A percentile compares a stretch with the other conserved stretches of the same genome.
Conservation (phyloP, 2,888 invertebrate species). For the Subacronicta megacephala region DNA sequence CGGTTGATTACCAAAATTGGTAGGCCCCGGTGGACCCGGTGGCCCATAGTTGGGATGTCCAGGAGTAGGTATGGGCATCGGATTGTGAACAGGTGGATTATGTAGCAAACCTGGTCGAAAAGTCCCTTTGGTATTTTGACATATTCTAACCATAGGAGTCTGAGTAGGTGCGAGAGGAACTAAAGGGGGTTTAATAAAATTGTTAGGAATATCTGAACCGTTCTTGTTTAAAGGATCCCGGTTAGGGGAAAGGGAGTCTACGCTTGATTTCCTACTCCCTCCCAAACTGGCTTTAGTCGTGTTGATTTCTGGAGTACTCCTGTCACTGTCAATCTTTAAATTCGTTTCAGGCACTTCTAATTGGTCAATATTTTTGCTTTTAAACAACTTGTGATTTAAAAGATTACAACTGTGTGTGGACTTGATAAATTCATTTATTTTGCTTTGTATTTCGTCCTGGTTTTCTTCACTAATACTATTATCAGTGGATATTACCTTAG, state of each 20-base stretch:
- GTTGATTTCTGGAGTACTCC: conserved; percentile 1
- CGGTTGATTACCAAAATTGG: conserved; percentile 5
- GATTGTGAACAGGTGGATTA: conserved; percentile 8
- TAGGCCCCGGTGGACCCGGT: background rate
- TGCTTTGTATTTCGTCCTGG: conserved; percentile 9
- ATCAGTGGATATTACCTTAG: conserved; percentile 14
- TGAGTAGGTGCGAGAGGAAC: background rate
- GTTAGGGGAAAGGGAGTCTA: conserved; percentile 6
- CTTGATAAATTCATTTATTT: conserved; percentile 16
- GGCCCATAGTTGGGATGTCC: conserved; percentile 6
- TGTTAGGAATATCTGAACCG: background rate
- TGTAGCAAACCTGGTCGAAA: conserved; percentile 14
- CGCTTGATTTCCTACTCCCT: background rate
- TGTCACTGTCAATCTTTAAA: background rate
- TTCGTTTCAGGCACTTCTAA: conserved; percentile 5
- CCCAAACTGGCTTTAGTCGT: background rate
- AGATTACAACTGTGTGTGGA: conserved; percentile 6
- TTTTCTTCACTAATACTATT: conserved; percentile 11
- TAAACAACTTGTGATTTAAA: conserved; percentile 8
- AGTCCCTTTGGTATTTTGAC: background rate
- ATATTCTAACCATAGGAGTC: background rate
- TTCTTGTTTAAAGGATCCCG: background rate
- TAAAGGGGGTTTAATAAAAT: background rate
- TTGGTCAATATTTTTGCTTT: conserved; percentile 26
- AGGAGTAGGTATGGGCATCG: conserved; percentile 16